phyloP scores from a whole-genome alignment of 2,113 vertebrate genomes.

The Malurus melanocephalus region DNA sequence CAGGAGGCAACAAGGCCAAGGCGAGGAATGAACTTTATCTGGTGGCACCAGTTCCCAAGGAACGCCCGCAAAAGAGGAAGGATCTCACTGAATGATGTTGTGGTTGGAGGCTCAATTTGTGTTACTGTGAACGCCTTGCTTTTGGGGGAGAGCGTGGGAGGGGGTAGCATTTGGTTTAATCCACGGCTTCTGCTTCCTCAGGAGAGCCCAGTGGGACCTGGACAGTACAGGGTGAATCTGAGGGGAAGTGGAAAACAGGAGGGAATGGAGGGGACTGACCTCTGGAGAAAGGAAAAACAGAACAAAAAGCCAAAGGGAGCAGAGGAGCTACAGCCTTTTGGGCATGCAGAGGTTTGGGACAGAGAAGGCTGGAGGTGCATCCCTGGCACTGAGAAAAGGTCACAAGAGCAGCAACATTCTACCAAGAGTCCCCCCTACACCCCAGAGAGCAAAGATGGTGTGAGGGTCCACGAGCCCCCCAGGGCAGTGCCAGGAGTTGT shows the following conservation, averaged over 20 bases:
- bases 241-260: not conserved
- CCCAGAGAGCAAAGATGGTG: not conserved
- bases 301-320: not conserved
- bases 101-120: not conserved
- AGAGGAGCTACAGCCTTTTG: not conserved
- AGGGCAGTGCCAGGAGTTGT: accelerated
- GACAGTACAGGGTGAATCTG: not conserved
- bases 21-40: conserved; percentile 59
- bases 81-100: not conserved
- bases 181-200: not conserved
- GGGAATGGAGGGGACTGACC: not conserved
- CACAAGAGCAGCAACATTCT: accelerated
- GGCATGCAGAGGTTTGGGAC: accelerated
- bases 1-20: conserved; percentile 55
- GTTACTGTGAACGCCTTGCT: not conserved
- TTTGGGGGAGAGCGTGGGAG: not conserved
- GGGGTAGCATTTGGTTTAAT: accelerated
- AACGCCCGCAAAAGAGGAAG: not conserved
- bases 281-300: not conserved
- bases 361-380: not conserved
- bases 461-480: not conserved
- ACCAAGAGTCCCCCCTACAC: not conserved
- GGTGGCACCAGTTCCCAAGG: conserved; percentile 53
- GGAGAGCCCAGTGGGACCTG: not conserved
- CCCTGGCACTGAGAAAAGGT: not conserved